Base-by-base conservation (phyloP, 2,888 invertebrate species). In the Tachystola acroxantha region DNA sequence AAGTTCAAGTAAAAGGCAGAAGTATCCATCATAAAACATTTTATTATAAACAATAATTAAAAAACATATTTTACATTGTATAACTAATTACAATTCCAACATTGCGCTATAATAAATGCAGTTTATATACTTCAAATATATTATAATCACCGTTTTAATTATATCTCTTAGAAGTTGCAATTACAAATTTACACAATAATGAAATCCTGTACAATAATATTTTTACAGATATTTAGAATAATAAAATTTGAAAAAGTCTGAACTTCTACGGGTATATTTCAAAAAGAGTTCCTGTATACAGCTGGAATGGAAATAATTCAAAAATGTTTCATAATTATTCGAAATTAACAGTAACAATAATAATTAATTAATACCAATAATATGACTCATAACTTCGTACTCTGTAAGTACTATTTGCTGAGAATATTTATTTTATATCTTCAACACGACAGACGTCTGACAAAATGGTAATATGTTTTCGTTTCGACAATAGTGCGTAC, bases 1-100 rank as follows among this genome's bases (percentile, higher is more conserved):
- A 9, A 11, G 27, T 20, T 24, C 5, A 50, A 43, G 36, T 40
- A 24, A 52, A 53, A 55, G 46, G 25, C 29, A 32, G 13, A 37
- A 14, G 22, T 50, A 39, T 65, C 52, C 61, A 66, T 68, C 57
- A 66, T 79, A 78, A 77, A 82, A 79, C 79, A 70, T 80, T 85
- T 84, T 84, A 85, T 80, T 84, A 80, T 72, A 85, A 85, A 85
- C 84, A 84, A 85, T 81, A 79, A 81, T 80, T 72, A 68, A 70
- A 70, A 73, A 79, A 79, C 76, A 79, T 72, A 73, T 69, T 70
- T 69, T 67, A 66, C 64, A 61, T 55, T 57, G 74, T 69, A 74
- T 65, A 72, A 73, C 70, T 68, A 68, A 57, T 49, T 57, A 80
- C 75, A 73, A 76, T 73, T 72, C 71, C 76, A 77, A 79, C 75